A percentile compares a stretch with the other conserved stretches of the same genome.
phyloP scores from a whole-genome alignment of 2,113 vertebrate species.

The Erythrocercus mccallii region DNA sequence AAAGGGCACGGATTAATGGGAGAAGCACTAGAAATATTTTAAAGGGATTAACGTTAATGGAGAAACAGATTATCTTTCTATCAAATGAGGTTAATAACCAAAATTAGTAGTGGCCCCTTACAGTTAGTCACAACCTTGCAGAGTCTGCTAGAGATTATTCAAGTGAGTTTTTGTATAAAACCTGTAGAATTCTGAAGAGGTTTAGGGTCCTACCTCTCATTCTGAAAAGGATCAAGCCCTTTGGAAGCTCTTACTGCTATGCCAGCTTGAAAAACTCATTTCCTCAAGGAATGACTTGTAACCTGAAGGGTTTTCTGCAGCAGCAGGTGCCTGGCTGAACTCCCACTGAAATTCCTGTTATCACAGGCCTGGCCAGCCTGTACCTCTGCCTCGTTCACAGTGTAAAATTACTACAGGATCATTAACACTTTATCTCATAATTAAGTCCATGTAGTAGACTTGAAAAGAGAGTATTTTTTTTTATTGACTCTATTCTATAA shows the following conservation, averaged over 20 bases:
- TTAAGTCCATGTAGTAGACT: not conserved
- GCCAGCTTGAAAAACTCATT: not conserved
- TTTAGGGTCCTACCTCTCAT: not conserved
- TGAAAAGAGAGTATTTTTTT: not conserved
- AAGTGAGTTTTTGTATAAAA: not conserved
- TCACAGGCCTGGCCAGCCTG: not conserved
- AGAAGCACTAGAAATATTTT: slow-evolving; percentile 37
- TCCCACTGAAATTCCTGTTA: not conserved
- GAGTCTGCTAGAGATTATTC: not conserved
- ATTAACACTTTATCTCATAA: slow-evolving; percentile 3
- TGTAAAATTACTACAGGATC: not conserved
- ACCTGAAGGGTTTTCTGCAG: not conserved
- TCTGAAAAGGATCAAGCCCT: not conserved
- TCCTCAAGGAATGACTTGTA: not conserved
- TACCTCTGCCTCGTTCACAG: not conserved
- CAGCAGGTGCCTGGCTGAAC: not conserved
- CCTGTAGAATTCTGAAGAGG: not conserved
- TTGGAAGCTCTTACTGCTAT: not conserved
- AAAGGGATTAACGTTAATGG: slow-evolving; percentile 6
- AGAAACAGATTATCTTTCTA: slow-evolving; percentile 32
- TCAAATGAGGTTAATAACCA: slow-evolving; percentile 26
- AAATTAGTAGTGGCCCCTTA: not conserved
- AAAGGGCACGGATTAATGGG: slow-evolving; percentile 8
- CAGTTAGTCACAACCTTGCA: not conserved
- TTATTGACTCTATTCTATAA: not conserved